Base-by-base conservation (phyloP, 1,140 invertebrate genomes). In the Drosophila funebris region DNA sequence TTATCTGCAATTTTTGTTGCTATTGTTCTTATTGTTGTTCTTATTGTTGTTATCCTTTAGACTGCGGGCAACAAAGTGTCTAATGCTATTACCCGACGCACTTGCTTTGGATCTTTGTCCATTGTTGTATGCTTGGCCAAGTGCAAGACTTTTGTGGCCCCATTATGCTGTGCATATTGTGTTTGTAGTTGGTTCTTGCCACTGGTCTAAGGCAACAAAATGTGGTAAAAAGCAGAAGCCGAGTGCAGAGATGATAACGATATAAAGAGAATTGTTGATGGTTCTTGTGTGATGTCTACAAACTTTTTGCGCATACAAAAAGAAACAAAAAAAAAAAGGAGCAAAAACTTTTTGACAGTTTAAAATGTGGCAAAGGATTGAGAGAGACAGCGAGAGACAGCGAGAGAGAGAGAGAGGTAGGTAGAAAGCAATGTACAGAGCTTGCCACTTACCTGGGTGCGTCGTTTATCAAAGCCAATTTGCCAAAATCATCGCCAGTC, bases 401-500 rank as follows among this genome's bases (percentile, higher is more conserved):
- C 1, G 13, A 14, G 13, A 16, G 37, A 16, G 37, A 2, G 14
- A 4, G 36, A 14, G 13, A 8, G 36, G 11, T 13, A 4, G 7
- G 13, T 8, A 18, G 37, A 8, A 16, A 7, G 37, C 4, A 4
- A n/a, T n/a, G 31, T 20, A 36, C 11, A 18, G 1, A 31, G 27
- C 13, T 61, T 44, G 57, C 27, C 33, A 46, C 90, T 88, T 93
- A 96, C 95, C 96, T 95, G 50, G 96, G 96, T 37, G 96, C 95
- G 92, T 97, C 96, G 92, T 97, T 97, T 24, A 97, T 96, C 33
- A 97, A 92, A 50, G 97, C 96, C 56, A 97, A 92, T 93, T 97
- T 97, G 39, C 96, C 96, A 92, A 97, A 97, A 92, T 97, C 97
- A 92, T 97, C 97, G 60, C 96, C 96, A 92, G 97, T 96, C 81